Evolutionary conservation across 2,888 invertebrate species (phyloP), one percentile per base, ranked within the genome.

Genomic region (Tuberolachnus salignus): DNA sequence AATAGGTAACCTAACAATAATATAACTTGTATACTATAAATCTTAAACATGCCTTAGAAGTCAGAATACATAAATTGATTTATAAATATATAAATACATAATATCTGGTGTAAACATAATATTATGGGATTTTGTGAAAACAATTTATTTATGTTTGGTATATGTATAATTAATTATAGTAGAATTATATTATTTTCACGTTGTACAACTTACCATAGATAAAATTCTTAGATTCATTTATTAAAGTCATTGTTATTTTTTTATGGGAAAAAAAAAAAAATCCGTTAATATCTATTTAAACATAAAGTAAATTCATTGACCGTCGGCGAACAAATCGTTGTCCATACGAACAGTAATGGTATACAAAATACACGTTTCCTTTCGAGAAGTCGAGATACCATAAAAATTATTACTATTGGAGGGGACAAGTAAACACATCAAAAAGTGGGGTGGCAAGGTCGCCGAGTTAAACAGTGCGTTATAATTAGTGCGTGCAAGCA

Each of bases 391-490:
- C 34, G 3, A 34, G 3, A 4, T 16, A 13, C 46, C 26, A 14
- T 19, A 21, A 10, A 10, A 70, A 53, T 51, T n/a, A 8, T 10
- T 3, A 44, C 3, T 1, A 9, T 4, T 34, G 64, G 73, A 21
- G 51, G 67, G 78, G 69, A 21, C 53, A 55, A 23, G 34, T 53
- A 19, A n/a, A 6, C 46, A 78, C 49, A 59, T 1, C 1, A 34
- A 9, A 16, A 51, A 69, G 59, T 69, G 78, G 59, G 78, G 78
- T 59, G 67, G 67, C 78, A 78, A 78, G 78, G 78, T 78, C 78
- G 49, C 51, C 78, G 13, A 44, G 78, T 72, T 34, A 4, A 4
- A 34, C 34, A 34, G 34, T 34, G 34, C 34, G 34, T 34, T 44
- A 11, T 44, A 16, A 11, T 69, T 10, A 13, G 13, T 42, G 19